A percentile compares a stretch with the other conserved stretches of the same genome.
These are phyloP conservation scores for Triops cancriformis DNA, from an alignment of 1,140 invertebrate genomes.

Conservation along the genomic window DNA sequence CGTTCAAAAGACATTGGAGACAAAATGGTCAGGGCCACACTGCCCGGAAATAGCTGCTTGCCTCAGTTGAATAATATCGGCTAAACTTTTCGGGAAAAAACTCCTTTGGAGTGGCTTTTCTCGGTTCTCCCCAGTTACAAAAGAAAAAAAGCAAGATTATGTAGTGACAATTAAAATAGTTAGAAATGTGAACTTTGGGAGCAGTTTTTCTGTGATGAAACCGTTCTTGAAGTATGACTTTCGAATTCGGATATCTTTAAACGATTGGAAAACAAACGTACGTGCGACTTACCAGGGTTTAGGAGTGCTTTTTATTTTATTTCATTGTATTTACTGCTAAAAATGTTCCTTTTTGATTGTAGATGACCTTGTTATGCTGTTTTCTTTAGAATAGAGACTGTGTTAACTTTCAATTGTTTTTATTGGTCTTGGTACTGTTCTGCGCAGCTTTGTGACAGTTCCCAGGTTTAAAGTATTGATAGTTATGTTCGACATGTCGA, in stretches of 20 bases:
- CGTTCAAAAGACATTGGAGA: neutral
- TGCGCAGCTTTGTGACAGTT: too few relatives aligned
- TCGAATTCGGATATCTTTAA: neutral
- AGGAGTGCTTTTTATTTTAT: neutral
- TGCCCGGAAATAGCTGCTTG: neutral
- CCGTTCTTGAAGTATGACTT: neutral
- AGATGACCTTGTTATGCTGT: neutral
- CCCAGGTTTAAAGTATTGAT: too few relatives aligned
- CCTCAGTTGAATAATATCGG: neutral
- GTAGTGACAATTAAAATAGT: neutral
- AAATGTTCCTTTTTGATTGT: neutral
- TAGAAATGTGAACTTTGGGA: neutral
- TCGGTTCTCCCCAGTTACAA: neutral
- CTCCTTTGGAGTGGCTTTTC: neutral
- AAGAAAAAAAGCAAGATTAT: neutral
- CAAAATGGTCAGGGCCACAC: neutral
- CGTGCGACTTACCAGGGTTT: neutral
- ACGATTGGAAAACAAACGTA: neutral
- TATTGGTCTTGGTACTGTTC: neutral
- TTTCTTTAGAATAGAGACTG: neutral
- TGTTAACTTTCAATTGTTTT: slow-evolving; percentile 3
- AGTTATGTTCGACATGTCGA: too few relatives aligned
- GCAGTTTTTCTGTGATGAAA: slow-evolving; percentile 14
- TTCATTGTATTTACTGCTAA: slow-evolving; percentile 1
- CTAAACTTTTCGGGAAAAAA: neutral